Base-by-base conservation (phyloP, 2,797 vertebrate species). In the Tenualosa ilisha region DNA sequence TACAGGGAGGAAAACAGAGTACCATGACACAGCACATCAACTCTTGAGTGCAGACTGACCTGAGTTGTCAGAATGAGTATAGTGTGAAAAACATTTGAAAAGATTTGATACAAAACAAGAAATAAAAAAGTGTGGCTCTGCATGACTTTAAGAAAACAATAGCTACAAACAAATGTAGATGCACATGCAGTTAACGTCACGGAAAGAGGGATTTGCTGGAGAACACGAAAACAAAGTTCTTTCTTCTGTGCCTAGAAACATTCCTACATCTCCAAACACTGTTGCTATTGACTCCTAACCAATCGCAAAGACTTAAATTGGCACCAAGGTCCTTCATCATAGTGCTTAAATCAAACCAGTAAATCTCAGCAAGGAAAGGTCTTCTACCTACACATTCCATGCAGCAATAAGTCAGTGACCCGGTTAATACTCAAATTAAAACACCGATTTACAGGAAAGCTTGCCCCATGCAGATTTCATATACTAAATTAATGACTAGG, bases 221-320 rank as follows among this genome's bases (percentile, higher is more conserved):
- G 81, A 87, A 75, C 83, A 84, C 63, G 72, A 56, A 56, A 59
- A 88, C 88, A 89, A 90, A 90, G 86, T 85, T 82, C 79, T 86
- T 91, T 86, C 91, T 88, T 89, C 86, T 85, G 31, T 75, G 56
- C 82, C 86, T 61, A 84, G 84, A 86, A 88, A 75, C 89, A 89
- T 91, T 89, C 88, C 89, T 90, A 88, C 87, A 90, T 86, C 84
- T 87, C 51, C 54, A 89, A 84, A 89, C 86, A 87, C 85, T 88
- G 88, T 90, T 85, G 87, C 88, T 83, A 88, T 61, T 90, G 91
- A 90, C 89, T 86, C 85, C 81, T 54, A 75, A 79, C 72, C 72
- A 46, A 79, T 43, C 72, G 22, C 37, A 46, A 43, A 7, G 72
- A 40, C 37, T 20, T 46, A 79, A 79, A 46, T 46, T 43, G 15